These are phyloP conservation scores for Setipinna tenuifilis DNA, from an alignment of 2,797 vertebrate species.

Conservation along the genomic window DNA sequence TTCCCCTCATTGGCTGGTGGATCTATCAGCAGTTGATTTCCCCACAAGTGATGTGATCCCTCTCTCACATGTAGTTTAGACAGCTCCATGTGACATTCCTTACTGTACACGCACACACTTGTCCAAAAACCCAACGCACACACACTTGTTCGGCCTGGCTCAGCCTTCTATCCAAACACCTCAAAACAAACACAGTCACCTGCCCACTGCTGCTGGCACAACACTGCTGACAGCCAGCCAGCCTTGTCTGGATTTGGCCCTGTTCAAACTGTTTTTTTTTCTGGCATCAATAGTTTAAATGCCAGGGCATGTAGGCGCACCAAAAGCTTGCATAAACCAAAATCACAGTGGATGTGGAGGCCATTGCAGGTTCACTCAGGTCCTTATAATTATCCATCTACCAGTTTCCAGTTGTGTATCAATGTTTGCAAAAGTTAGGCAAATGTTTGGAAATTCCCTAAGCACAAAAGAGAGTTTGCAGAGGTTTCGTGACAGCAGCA, in stretches of 20 bases:
- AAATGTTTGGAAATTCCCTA: not conserved
- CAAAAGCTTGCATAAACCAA: not conserved
- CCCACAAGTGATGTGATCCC: too few relatives aligned
- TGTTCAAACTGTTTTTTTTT: conserved; percentile 20
- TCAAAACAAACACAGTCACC: not conserved
- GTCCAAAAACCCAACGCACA: not conserved
- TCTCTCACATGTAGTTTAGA: not conserved
- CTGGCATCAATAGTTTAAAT: not conserved
- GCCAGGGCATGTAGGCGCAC: not conserved
- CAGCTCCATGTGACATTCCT: conserved; percentile 4
- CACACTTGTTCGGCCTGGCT: not conserved
- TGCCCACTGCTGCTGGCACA: not conserved
- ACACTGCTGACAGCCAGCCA: not conserved
- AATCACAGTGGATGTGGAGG: too few relatives aligned
- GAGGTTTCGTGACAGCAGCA: not conserved
- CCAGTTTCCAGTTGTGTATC: too few relatives aligned
- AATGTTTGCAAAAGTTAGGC: not conserved
- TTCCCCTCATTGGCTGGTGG: too few relatives aligned
- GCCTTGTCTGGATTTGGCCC: not conserved
- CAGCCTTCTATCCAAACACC: not conserved
- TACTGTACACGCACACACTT: not conserved
- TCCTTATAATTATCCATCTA: not conserved
- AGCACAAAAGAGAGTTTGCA: not conserved
- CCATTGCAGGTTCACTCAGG: not conserved
- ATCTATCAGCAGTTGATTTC: too few relatives aligned